Conservation (phyloP, 2,888 invertebrate species). For the Leptinotarsa peninsularis region DNA sequence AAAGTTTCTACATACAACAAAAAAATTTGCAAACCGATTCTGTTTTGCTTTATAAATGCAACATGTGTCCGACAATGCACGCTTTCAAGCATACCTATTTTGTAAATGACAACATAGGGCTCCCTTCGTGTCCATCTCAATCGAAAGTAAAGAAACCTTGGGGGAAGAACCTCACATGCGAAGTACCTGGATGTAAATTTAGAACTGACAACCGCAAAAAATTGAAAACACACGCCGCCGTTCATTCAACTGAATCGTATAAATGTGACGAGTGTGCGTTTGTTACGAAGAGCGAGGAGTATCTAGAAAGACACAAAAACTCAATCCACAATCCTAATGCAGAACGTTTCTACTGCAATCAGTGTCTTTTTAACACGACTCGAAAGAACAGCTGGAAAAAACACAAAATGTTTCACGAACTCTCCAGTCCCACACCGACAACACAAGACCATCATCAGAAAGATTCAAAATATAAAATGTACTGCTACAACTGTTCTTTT, state of each 20-base stretch:
- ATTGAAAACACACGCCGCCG: background rate
- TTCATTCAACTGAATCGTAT: background rate
- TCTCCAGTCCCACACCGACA: background rate
- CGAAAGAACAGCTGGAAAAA: background rate
- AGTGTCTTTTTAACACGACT: background rate
- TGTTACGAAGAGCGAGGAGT: background rate
- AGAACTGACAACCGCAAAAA: background rate
- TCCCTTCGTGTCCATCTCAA: background rate
- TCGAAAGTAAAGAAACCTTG: too few species aligned
- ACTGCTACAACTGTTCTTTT: background rate
- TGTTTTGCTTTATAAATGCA: background rate
- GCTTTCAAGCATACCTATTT: background rate
- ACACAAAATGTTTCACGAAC: background rate
- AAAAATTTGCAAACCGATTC: background rate
- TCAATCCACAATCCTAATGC: background rate
- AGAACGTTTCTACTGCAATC: background rate
- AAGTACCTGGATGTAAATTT: background rate
- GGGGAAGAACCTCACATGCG: background rate
- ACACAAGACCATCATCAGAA: background rate
- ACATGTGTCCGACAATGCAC: background rate
- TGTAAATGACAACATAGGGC: background rate
- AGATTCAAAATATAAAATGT: background rate
- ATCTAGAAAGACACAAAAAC: background rate
- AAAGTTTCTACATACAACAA: background rate
- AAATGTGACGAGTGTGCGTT: background rate